These are phyloP conservation scores for Bos javanicus DNA, from an alignment of 2,113 vertebrate species.

Conservation along the genomic window DNA sequence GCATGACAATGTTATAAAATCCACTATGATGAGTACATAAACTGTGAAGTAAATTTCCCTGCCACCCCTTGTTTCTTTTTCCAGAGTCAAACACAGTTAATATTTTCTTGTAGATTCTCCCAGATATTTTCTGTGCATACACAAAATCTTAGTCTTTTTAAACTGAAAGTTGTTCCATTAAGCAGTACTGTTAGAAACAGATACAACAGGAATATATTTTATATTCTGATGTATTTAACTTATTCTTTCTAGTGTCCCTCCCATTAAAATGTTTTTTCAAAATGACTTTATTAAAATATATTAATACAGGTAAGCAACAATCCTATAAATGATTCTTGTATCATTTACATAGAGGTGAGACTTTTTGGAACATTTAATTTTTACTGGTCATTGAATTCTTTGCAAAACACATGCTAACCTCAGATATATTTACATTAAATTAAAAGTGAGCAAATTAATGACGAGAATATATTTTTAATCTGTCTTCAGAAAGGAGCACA, in stretches of 20 bases:
- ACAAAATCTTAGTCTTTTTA: neutral
- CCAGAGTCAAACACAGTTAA: neutral
- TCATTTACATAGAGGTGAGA: neutral
- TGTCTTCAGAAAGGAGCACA: neutral
- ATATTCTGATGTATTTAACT: neutral
- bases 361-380: neutral
- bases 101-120: neutral
- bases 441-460: conserved; percentile 23
- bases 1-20: neutral
- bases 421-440: neutral
- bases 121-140: neutral
- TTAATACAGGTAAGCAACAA: neutral
- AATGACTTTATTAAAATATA: conserved; percentile 9
- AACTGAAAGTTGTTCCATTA: neutral
- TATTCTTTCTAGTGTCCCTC: neutral
- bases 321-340: neutral
- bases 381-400: conserved; percentile 20
- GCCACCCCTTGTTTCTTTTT: neutral
- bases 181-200: neutral
- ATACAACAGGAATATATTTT: neutral
- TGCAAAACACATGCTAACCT: neutral
- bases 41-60: neutral
- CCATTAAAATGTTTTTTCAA: neutral
- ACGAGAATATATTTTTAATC: neutral
- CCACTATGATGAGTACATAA: neutral